Evolutionary conservation across 1,140 invertebrate species (phyloP), one percentile per base, ranked within the genome.

Genomic region (Drosophila triauraria): DNA sequence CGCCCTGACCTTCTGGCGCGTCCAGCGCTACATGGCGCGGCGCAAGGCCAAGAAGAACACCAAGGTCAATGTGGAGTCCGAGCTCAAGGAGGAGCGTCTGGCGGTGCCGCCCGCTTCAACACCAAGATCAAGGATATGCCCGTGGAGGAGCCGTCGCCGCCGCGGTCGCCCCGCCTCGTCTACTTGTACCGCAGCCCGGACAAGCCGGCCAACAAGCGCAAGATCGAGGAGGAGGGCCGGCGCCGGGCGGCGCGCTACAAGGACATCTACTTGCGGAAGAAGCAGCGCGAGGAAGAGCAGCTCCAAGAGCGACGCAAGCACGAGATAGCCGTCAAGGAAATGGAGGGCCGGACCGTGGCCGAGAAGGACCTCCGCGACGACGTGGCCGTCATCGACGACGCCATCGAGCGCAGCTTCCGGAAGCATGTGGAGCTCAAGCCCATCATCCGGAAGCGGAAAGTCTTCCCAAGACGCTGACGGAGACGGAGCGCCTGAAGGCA

Each of bases 401-500:
- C 77, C 25, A 86, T 90, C 25, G 85, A 91, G 42, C 78, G 87
- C 25, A 82, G 81, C 17, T 82, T 82, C n/a, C 71, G 67, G 2
- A 86, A 82, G 32, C 58, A 76, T 20, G 91, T 80, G n/a, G 75
- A 82, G 30, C 71, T 90, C 8, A 76, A 90, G 40, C 86, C 75
- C 4, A 56, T 83, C 13, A 74, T 82, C 12, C 53, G 68, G 0
- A 84, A 78, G 25, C 75, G 79, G 0, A 80, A 80, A 27, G 63
- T 75, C 27, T 92, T 78, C 48, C 91, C 10, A 92, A 92, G 47
- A 92, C 88, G 0, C 46, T 92, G 20, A 74, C 63, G 2, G 86
- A 92, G 44, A 91, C 91, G 15, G 82, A 86, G 50, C 76, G 82
- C 3, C 80, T 92, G 0, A 91, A 91, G 54, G 7, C 76, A 1